Evolutionary conservation across 2,888 invertebrate genomes (phyloP).

Genomic region (Atrina japonica): DNA sequence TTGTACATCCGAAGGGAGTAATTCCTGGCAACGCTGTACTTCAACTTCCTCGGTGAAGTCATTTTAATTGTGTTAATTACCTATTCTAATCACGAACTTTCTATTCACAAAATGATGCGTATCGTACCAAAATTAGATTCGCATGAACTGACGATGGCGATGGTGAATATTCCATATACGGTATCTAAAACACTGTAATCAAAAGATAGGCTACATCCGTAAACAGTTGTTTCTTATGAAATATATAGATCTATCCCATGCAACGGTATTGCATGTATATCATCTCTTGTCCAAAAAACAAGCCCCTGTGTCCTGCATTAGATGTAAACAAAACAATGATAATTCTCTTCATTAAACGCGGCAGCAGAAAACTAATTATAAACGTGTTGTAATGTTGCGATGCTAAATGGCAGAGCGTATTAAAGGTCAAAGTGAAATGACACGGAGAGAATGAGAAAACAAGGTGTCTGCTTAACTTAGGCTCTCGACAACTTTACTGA

Average conservation of each 20-base stretch:
- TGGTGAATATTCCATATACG: not conserved
- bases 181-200: not conserved
- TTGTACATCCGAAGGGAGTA: conserved; percentile 32
- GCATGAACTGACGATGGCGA: not conserved
- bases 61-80: not conserved
- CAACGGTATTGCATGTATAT: too few relatives aligned
- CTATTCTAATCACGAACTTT: conserved; percentile 3
- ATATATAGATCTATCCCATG: too few relatives aligned
- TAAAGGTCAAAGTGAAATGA: not conserved
- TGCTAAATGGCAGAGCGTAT: not conserved
- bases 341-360: too few relatives aligned
- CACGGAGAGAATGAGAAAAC: too few relatives aligned
- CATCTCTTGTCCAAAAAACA: too few relatives aligned
- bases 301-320: too few relatives aligned
- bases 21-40: conserved; percentile 34
- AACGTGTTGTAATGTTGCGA: not conserved
- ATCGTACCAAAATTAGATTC: not conserved
- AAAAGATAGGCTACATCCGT: not conserved
- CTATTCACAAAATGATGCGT: not conserved
- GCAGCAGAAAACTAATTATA: not conserved
- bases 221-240: too few relatives aligned
- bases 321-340: too few relatives aligned
- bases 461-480: too few relatives aligned
- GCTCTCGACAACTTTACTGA: not conserved
- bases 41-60: conserved; percentile 21